Conservation (phyloP, 2,113 vertebrate species). For the Reinhardtius hippoglossoides region DNA sequence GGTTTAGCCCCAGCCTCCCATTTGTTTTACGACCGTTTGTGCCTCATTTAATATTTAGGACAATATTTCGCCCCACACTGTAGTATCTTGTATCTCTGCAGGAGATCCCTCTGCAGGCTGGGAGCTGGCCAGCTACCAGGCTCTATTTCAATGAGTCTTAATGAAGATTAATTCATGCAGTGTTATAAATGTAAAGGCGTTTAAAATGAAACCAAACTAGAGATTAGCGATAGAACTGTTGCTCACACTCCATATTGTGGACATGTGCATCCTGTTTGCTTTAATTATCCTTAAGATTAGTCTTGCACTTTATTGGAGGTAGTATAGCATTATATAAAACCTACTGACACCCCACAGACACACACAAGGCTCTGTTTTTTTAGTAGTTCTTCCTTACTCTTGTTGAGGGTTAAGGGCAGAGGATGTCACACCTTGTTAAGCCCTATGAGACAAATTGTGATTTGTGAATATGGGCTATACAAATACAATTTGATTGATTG, state of each 20-base stretch:
- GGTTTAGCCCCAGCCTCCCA: slow-evolving; percentile 35
- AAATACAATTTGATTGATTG: too few relatives aligned
- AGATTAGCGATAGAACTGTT: background rate
- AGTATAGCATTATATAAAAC: too few relatives aligned
- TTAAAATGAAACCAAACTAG: background rate
- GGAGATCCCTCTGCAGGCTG: slow-evolving; percentile 37
- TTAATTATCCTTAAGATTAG: too few relatives aligned
- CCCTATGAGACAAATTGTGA: too few relatives aligned
- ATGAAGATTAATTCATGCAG: slow-evolving; percentile 53
- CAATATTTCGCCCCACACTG: slow-evolving; percentile 43
- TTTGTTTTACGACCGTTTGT: slow-evolving; percentile 54
- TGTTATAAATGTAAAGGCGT: slow-evolving; percentile 50
- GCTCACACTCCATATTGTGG: background rate
- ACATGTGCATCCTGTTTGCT: too few relatives aligned
- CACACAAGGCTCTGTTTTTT: too few relatives aligned
- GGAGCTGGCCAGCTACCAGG: slow-evolving; percentile 39
- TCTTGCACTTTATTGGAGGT: too few relatives aligned
- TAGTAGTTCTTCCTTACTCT: too few relatives aligned
- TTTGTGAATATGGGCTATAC: too few relatives aligned
- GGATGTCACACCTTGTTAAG: too few relatives aligned
- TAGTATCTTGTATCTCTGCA: slow-evolving; percentile 36
- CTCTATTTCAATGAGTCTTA: slow-evolving; percentile 40
- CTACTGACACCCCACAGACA: too few relatives aligned
- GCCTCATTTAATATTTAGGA: slow-evolving; percentile 57
- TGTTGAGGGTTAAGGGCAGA: too few relatives aligned